A percentile compares a stretch with the other conserved stretches of the same genome.
Evolutionary conservation across 30 jellyfish, hydroid and myxozoan genomes (phyloP).

Genomic region (Aurelia aurita): DNA sequence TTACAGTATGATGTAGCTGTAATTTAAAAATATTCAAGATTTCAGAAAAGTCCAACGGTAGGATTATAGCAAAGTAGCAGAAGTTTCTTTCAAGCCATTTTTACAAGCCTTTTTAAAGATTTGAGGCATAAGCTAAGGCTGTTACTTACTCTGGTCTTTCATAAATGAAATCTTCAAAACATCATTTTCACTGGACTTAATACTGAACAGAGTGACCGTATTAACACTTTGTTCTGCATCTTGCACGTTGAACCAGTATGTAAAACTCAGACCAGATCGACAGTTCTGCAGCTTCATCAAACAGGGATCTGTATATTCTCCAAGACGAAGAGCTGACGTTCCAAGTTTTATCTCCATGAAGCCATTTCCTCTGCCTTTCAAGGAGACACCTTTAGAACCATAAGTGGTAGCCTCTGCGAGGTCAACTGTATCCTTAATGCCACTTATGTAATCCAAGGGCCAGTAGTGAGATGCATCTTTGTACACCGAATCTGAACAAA

Average conservation of each 20-base stretch:
- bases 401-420: conserved; percentile 8
- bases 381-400: conserved; percentile 35
- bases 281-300: conserved; percentile 4
- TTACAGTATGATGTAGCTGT: no score
- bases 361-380: conserved; percentile 44
- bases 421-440: conserved; percentile 18
- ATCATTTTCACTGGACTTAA: no score
- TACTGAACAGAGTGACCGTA: no score
- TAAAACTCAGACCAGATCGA: conserved; percentile 18
- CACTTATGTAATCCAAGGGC: conserved; percentile 57
- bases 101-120: no score
- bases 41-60: no score
- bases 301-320: conserved; percentile 36
- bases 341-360: conserved; percentile 32
- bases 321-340: conserved; percentile 35
- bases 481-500: conserved; percentile 43
- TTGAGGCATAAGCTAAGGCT: no score
- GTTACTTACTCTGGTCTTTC: neutral
- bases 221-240: no score
- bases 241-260: conserved; percentile 29
- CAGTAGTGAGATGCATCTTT: conserved; percentile 56
- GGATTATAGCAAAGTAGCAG: no score
- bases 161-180: neutral
- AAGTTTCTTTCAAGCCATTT: no score
- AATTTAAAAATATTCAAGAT: no score